Base-by-base conservation (phyloP, 1,140 invertebrate genomes). In the Bacillus rossius region DNA sequence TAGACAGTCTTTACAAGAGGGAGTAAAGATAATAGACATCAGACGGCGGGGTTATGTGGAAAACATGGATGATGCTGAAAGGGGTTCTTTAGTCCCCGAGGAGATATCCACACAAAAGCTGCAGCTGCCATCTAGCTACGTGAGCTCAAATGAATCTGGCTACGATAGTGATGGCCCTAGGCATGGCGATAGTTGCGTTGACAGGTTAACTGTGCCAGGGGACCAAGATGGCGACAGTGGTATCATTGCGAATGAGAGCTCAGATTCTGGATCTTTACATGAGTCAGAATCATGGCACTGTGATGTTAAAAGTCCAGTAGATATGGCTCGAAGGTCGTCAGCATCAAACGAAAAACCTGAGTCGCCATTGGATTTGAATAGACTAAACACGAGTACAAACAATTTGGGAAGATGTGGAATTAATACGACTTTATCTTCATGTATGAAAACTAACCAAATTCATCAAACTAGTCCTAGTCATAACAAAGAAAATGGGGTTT, bases 101-200 rank as follows among this genome's bases (percentile, higher is more conserved):
- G 23, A 50, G 8, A 16, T n/a, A 3, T n/a, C 37, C 4, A 17
- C 19, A 34, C 48, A 1, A n/a, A 50, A 23, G 23, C 5, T 34
- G 14, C 25, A 1, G 0, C 48, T 29, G 23, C 48, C 48, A 8
- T 29, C 8, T 50, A 75, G 84, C 71, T 88, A 88, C 69, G 81
- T 89, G 13, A 88, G 87, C 71, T 90, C 87, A 23, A 90, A 89
- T 68, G 88, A 90, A 73, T 90, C 87, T 26, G 88, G 88, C 17
- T 90, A 90, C 68, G 88, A 91, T 63, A 89, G 87, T 69, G 88
- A 90, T 65, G 83, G 86, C 14, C 79, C 84, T 49, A 77, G 77
- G 25, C 67, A 43, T 29, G 60, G 53, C 41, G 59, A 62, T 13
- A 58, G 60, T 37, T 53, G 55, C 1, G 19, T 29, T 34, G 40